These are phyloP conservation scores for Phyllostomus hastatus DNA, from an alignment of 2,113 vertebrate genomes.

Conservation along the genomic window DNA sequence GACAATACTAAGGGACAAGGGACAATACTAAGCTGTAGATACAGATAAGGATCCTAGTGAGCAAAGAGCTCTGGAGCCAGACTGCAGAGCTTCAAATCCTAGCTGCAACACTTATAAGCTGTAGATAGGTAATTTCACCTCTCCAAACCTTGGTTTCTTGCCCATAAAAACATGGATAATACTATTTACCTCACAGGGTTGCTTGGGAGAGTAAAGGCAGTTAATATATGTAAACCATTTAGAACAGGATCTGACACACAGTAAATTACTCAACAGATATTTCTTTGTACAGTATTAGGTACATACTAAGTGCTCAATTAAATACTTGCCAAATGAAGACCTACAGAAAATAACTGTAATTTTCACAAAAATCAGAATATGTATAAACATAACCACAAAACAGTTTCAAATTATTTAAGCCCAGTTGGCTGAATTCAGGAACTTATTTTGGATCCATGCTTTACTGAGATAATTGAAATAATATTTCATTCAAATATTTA, in stretches of 20 bases:
- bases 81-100: not conserved
- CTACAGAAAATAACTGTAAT: not conserved
- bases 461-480: not conserved
- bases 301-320: not conserved
- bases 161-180: not conserved
- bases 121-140: not conserved
- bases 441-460: not conserved
- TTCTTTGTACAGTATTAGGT: not conserved
- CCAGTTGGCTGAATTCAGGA: not conserved
- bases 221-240: not conserved
- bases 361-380: not conserved
- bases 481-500: not conserved
- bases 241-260: not conserved
- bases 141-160: not conserved
- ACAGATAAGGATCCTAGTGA: not conserved
- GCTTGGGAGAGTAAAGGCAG: not conserved
- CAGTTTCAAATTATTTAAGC: not conserved
- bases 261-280: not conserved
- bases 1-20: not conserved
- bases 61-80: not conserved
- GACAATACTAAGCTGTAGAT: not conserved
- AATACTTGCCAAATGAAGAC: not conserved
- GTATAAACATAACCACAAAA: slow-evolving; percentile 11
- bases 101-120: not conserved
- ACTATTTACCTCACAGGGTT: not conserved